Conservation (phyloP, 2,113 vertebrate species). For the Notothenia coriiceps region DNA sequence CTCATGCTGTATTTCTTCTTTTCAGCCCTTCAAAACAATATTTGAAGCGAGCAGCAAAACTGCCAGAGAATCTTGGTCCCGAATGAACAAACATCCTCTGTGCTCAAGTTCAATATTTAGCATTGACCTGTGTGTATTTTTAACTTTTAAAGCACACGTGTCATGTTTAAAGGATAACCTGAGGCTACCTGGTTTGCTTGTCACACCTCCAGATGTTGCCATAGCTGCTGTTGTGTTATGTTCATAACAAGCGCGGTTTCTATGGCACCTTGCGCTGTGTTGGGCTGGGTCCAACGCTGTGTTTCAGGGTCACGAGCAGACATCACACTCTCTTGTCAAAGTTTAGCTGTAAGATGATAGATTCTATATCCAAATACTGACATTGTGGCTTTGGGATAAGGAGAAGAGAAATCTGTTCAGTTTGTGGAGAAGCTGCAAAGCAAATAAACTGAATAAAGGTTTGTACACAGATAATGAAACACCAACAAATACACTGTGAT, state of each 20-base stretch:
- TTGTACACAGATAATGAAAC: background rate
- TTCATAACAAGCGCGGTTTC: slow-evolving; percentile 78
- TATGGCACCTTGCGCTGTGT: slow-evolving; percentile 43
- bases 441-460: background rate
- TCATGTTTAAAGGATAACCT: slow-evolving; percentile 65
- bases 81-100: slow-evolving; percentile 63
- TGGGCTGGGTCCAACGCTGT: background rate
- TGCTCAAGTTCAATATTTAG: slow-evolving; percentile 51
- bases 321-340: slow-evolving; percentile 71
- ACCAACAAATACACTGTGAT: background rate
- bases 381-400: background rate
- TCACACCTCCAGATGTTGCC: slow-evolving; percentile 73
- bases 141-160: slow-evolving; percentile 65
- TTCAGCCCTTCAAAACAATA: slow-evolving; percentile 67
- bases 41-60: slow-evolving; percentile 62
- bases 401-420: background rate
- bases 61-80: slow-evolving; percentile 20
- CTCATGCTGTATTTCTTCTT: slow-evolving; percentile 65
- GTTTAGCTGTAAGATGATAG: slow-evolving; percentile 48
- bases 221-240: slow-evolving; percentile 76
- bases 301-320: slow-evolving; percentile 64
- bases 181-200: slow-evolving; percentile 69
- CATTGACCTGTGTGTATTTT: slow-evolving; percentile 65
- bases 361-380: slow-evolving; percentile 63
- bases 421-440: slow-evolving; percentile 10